These are phyloP conservation scores for Paramuricea clavata DNA, from an alignment of 92 coral and sea anemone species.

Conservation along the genomic window DNA sequence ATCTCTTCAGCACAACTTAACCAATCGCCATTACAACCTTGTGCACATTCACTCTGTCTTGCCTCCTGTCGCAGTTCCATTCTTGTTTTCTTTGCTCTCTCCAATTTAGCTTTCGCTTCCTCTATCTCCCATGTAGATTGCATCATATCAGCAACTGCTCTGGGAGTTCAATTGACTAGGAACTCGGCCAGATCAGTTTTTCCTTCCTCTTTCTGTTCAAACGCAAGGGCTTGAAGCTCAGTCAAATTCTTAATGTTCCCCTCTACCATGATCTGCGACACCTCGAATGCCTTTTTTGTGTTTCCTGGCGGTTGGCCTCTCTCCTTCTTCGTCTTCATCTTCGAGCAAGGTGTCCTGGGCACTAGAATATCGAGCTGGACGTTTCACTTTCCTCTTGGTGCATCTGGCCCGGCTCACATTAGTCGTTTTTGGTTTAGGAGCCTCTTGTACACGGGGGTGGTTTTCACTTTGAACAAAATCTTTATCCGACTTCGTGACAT, in stretches of 20 bases:
- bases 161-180: constrained; percentile 38
- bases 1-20: constrained; percentile 40
- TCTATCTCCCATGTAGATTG: constrained; percentile 48
- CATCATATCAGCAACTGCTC: constrained; percentile 50
- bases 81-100: constrained; percentile 10
- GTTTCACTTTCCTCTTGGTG: not conserved
- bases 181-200: constrained; percentile 59
- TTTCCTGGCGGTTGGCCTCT: not conserved
- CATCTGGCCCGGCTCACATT: not conserved
- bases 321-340: not conserved
- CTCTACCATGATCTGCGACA: constrained; percentile 34
- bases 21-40: constrained; percentile 52
- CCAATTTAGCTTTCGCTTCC: constrained; percentile 11
- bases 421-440: not conserved
- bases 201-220: constrained; percentile 56
- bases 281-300: constrained; percentile 33
- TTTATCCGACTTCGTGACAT: constrained; percentile 25
- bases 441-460: constrained; percentile 20
- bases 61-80: constrained; percentile 57
- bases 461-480: constrained; percentile 26
- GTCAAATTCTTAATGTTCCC: not conserved
- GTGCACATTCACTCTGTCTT: constrained; percentile 3
- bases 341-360: not conserved
- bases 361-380: not conserved
- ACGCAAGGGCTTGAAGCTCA: constrained; percentile 44